phyloP scores from a whole-genome alignment of 37 sponge, comb jelly and placozoan species.

The Cliona cf. orientalis region DNA sequence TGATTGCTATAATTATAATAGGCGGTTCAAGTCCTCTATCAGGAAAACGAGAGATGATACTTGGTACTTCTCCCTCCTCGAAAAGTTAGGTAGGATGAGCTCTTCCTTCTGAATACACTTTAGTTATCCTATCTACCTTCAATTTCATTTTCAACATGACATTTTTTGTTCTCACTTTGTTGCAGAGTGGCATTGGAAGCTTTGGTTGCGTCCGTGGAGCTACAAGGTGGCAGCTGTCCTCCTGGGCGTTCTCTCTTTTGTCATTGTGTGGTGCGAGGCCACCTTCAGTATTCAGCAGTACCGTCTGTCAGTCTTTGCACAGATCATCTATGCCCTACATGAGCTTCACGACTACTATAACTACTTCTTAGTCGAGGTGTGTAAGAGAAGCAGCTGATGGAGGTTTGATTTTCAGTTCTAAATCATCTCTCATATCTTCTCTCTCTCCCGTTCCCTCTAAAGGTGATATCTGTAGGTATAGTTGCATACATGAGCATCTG shows the following conservation, averaged over 20 bases:
- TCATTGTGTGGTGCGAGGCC: slow-evolving; percentile 86
- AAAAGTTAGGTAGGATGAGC: slow-evolving; percentile 12
- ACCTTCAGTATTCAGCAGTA: slow-evolving; percentile 57
- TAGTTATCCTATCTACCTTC: not conserved
- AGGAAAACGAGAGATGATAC: not conserved
- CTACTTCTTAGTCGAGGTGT: slow-evolving; percentile 58
- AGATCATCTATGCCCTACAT: slow-evolving; percentile 54
- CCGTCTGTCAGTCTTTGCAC: slow-evolving; percentile 65
- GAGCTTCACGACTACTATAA: slow-evolving; percentile 42
- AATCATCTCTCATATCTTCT: too few species aligned
- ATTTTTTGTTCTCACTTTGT: not conserved
- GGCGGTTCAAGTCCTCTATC: slow-evolving; percentile 28
- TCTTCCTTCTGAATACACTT: not conserved
- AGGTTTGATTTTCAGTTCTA: too few species aligned
- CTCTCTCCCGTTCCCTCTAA: too few species aligned
- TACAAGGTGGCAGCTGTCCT: slow-evolving; percentile 43
- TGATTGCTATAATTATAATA: not conserved
- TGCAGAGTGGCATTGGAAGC: slow-evolving; percentile 86
- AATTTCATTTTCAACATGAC: not conserved
- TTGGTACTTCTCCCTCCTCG: not conserved
- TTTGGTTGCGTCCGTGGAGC: slow-evolving; percentile 69
- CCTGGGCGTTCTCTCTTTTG: slow-evolving; percentile 70
- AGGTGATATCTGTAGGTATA: slow-evolving; percentile 54
- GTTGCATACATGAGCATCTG: slow-evolving; percentile 95
- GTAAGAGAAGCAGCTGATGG: not conserved